These are phyloP conservation scores for Melanostigma gelatinosum DNA, from an alignment of 2,113 vertebrate genomes.

Conservation along the genomic window DNA sequence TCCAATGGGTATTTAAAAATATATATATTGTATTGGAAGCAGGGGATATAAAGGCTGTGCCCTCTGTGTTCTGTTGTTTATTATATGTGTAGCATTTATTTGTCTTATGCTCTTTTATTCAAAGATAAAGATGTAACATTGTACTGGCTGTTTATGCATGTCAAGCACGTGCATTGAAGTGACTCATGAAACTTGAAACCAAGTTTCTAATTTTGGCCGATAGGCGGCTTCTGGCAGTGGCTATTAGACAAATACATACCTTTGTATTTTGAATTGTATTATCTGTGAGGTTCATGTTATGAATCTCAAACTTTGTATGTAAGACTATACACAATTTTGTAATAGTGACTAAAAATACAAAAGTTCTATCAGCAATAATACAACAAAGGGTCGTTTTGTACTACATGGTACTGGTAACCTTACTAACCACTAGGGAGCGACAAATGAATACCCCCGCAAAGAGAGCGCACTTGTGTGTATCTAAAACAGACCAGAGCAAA, in stretches of 20 bases:
- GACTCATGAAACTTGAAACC: conserved; percentile 17
- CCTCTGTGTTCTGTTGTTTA: not conserved
- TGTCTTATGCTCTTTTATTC: not conserved
- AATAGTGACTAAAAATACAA: not conserved
- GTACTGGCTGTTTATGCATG: not conserved
- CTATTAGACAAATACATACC: not conserved
- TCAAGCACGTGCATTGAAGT: conserved; percentile 15
- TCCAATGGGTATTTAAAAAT: not conserved
- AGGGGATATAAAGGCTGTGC: not conserved
- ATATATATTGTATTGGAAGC: not conserved
- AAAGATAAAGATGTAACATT: not conserved
- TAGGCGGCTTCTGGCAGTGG: conserved; percentile 5
- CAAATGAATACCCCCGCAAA: conserved; percentile 32
- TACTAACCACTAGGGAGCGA: conserved; percentile 61
- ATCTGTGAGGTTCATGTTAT: not conserved
- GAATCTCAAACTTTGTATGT: not conserved
- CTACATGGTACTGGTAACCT: not conserved
- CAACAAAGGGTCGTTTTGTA: not conserved
- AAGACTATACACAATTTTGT: not conserved
- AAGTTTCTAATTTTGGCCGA: not conserved
- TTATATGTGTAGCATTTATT: too few relatives aligned
- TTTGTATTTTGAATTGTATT: not conserved
- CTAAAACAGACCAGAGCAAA: conserved; percentile 64
- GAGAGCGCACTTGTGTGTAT: conserved; percentile 22
- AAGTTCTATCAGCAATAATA: not conserved